A percentile compares a stretch with the other conserved stretches of the same genome.
These are phyloP conservation scores for Melangyna quadrimaculata DNA, from an alignment of 2,888 invertebrate species.

Conservation along the genomic window DNA sequence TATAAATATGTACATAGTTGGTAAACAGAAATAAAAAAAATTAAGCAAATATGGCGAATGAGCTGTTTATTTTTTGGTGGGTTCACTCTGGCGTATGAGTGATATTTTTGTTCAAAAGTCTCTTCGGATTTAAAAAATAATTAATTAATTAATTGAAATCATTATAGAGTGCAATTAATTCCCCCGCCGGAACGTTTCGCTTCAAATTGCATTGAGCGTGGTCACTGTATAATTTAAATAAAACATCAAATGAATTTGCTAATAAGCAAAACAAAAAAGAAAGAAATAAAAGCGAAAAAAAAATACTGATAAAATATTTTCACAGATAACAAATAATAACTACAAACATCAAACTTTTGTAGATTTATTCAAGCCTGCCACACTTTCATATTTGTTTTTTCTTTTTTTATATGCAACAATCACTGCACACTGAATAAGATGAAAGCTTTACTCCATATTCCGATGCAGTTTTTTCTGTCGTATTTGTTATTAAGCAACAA, in stretches of 20 bases:
- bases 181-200: too few species aligned
- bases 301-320: background rate
- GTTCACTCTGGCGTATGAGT: background rate
- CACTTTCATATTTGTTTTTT: conserved; percentile 1
- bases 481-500: background rate
- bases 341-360: conserved; percentile 14
- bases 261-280: background rate
- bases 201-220: too few species aligned
- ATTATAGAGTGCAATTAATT: too few species aligned
- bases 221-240: too few species aligned
- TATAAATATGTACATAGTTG: too few species aligned
- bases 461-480: background rate
- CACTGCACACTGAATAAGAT: background rate
- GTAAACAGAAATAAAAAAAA: too few species aligned
- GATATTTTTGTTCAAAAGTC: too few species aligned
- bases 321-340: background rate
- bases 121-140: too few species aligned
- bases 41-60: background rate
- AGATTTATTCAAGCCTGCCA: conserved; percentile 35
- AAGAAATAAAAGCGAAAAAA: background rate
- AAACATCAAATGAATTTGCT: background rate
- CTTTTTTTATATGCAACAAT: background rate
- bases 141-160: too few species aligned
- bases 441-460: background rate
- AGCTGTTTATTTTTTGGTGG: background rate